Evolutionary conservation across 2,113 vertebrate genomes (phyloP).

Genomic region (Dicerorhinus sumatrensis): DNA sequence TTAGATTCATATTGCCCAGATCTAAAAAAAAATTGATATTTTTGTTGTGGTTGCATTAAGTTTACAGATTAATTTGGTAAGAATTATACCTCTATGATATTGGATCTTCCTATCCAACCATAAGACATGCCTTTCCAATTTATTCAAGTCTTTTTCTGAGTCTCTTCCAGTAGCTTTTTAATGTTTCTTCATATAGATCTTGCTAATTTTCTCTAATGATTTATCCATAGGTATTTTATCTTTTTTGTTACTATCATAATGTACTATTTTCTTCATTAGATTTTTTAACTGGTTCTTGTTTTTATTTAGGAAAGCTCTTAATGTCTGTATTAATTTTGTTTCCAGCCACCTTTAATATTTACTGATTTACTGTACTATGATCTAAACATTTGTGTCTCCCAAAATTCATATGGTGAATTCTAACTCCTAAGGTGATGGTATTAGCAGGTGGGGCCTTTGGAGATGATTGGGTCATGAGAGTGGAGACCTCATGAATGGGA

Average conservation of each 20-base stretch:
- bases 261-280: background rate
- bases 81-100: background rate
- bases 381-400: background rate
- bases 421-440: background rate
- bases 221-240: background rate
- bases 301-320: background rate
- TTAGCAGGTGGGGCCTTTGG: background rate
- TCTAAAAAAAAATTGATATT: background rate
- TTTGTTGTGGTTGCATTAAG: background rate
- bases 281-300: background rate
- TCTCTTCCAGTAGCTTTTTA: background rate
- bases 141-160: background rate
- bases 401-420: background rate
- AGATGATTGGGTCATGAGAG: too few species aligned
- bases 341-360: background rate
- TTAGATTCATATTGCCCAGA: background rate
- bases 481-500: too few species aligned
- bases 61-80: background rate
- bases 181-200: background rate
- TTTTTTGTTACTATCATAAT: background rate
- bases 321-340: background rate
- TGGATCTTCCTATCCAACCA: background rate
- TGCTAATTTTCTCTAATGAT: background rate
- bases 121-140: background rate
- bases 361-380: background rate